Conservation (phyloP, 2,797 vertebrate species). For the Glyptemys insculpta region DNA sequence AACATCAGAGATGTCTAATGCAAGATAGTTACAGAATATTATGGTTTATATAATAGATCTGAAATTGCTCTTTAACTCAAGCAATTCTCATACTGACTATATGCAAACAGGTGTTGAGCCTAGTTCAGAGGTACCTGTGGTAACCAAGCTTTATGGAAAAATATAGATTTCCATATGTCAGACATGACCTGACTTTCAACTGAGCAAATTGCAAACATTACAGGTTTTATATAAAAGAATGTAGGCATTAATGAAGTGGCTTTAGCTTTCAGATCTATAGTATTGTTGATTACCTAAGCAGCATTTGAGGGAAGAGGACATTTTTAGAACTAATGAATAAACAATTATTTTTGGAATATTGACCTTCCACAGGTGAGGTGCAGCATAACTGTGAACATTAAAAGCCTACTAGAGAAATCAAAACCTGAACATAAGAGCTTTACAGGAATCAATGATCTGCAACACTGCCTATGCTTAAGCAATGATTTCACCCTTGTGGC, state of each 20-base stretch:
- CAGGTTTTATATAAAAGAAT: not conserved
- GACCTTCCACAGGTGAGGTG: not conserved
- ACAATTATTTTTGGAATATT: not conserved
- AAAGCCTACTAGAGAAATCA: not conserved
- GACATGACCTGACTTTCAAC: constrained; percentile 1
- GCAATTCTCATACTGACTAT: not conserved
- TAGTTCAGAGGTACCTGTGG: constrained; percentile 12
- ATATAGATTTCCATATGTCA: not conserved
- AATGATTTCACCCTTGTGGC: not conserved
- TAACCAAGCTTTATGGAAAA: not conserved
- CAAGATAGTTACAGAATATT: not conserved
- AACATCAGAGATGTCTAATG: not conserved
- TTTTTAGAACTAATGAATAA: not conserved
- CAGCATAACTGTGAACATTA: not conserved
- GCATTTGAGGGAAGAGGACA: not conserved
- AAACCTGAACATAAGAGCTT: not conserved
- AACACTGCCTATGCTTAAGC: not conserved
- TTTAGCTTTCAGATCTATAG: not conserved
- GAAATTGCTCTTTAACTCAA: not conserved
- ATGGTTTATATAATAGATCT: not conserved
- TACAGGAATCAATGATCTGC: not conserved
- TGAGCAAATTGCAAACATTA: not conserved
- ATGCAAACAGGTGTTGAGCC: not conserved
- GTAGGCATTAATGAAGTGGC: constrained; percentile 3
- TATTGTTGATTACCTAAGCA: not conserved